Base-by-base conservation (phyloP, 2,797 vertebrate species). In the Acanthiza pusilla region DNA sequence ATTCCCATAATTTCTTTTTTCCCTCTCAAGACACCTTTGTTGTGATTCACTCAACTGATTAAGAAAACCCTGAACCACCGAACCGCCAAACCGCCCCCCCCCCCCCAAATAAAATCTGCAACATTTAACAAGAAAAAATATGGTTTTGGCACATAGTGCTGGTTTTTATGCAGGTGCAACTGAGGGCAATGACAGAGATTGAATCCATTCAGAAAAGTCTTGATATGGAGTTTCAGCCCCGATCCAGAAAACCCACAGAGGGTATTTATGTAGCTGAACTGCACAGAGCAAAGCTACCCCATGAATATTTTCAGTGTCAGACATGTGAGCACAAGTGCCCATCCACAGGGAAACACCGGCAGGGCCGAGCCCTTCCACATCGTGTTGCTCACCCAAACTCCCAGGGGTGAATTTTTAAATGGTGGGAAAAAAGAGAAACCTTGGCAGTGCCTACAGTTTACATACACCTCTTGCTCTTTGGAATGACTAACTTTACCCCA, bases 291-390 rank as follows among this genome's bases (percentile, higher is more conserved):
- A 79, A 94, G 85, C 79, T 88, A 61, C 67, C 89, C 80, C 94
- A 90, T 57, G 82, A 86, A 88, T 67, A 50, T 82, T 90, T 88
- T 26, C 82, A 81, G 63, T 34, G 77, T 62, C 27, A 62, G 47
- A 70, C 94, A 25, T 94, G 96, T 94, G 85, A 95, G 91, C 80
- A 94, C 96, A 96, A 94, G 91, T 27, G 85, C 88, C 94, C 58
- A 38, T 81, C 58, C 78, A 14, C 79, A 85, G 63, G 85, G 93
- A 89, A 95, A 51, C 76, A 65, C 54, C 34, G 71, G 70, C 76
- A 93, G 88, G 45, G 85, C 85, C 23, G 58, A 67, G 63, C 84
- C 48, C 71, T 94, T 91, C 63, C 60, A 51, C 62, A 86, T 73
- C 6, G 0, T 42, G 27, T 57, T 78, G 70, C 92, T 94, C 80